These are phyloP conservation scores for Lepus townsendii DNA, from an alignment of 2,797 vertebrate genomes.

Conservation along the genomic window DNA sequence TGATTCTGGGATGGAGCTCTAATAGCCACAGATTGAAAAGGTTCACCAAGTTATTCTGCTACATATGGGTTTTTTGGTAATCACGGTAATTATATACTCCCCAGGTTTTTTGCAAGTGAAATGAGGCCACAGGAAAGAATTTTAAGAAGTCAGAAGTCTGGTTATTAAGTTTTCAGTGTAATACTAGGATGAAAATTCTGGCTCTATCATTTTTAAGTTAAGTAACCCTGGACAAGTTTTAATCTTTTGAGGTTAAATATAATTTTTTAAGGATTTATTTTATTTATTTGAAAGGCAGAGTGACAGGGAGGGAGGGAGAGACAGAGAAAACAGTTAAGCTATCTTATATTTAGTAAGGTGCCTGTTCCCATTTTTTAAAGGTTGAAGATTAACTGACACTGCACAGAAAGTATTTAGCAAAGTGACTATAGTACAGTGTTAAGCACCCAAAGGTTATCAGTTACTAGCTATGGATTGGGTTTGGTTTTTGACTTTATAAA, in stretches of 20 bases:
- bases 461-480: not conserved
- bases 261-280: too few species aligned
- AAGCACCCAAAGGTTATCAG: not conserved
- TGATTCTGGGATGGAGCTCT: not conserved
- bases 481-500: conserved; percentile 18
- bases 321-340: not conserved
- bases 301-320: too few species aligned
- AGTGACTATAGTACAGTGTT: not conserved
- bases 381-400: conserved; percentile 34
- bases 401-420: conserved; percentile 7
- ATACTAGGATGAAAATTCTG: conserved; percentile 52
- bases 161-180: conserved; percentile 37
- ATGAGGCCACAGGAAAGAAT: not conserved
- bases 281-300: too few species aligned
- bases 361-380: conserved; percentile 3
- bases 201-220: not conserved
- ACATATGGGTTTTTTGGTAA: not conserved
- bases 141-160: not conserved
- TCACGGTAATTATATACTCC: not conserved
- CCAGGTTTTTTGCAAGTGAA: conserved; percentile 26
- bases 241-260: not conserved
- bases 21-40: not conserved
- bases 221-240: not conserved
- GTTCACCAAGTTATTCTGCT: conserved; percentile 2
- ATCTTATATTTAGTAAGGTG: conserved; percentile 33